Evolutionary conservation across 2,888 invertebrate species (phyloP).

Genomic region (Ethmia dodecea): DNA sequence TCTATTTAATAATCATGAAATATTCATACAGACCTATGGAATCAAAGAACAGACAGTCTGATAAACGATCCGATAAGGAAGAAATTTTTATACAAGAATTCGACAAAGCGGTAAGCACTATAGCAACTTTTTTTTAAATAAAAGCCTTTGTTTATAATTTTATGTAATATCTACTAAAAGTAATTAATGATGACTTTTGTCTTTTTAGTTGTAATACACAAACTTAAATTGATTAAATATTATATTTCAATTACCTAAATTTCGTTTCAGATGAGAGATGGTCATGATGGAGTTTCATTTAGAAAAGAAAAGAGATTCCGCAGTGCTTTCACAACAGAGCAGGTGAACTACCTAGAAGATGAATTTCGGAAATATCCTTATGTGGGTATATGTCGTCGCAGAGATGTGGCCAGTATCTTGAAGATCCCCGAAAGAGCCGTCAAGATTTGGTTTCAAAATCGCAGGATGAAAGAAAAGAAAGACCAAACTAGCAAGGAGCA

Average conservation of each 20-base stretch:
- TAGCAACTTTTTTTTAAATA: too few relatives aligned
- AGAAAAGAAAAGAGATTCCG: slow-evolving; percentile 44
- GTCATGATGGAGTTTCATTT: slow-evolving; percentile 5
- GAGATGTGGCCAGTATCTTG: slow-evolving; percentile 80
- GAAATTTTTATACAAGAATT: too few relatives aligned
- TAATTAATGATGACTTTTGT: neutral
- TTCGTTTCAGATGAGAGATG: slow-evolving; percentile 16
- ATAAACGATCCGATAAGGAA: too few relatives aligned
- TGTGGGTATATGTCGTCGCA: slow-evolving; percentile 80
- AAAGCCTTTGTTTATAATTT: too few relatives aligned
- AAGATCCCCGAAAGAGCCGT: slow-evolving; percentile 84
- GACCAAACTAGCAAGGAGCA: slow-evolving; percentile 41
- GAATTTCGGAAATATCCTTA: slow-evolving; percentile 84
- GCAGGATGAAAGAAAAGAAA: slow-evolving; percentile 86
- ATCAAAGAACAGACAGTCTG: too few relatives aligned
- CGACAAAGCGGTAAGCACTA: too few relatives aligned
- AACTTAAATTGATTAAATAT: neutral
- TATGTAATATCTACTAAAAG: too few relatives aligned
- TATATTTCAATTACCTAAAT: slow-evolving; percentile 2
- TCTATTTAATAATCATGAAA: too few relatives aligned
- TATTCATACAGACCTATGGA: too few relatives aligned
- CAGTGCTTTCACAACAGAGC: slow-evolving; percentile 86
- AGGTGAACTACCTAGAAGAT: slow-evolving; percentile 84
- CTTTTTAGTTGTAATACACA: too few relatives aligned
- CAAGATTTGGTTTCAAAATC: slow-evolving; percentile 92